Evolutionary conservation across 2,888 invertebrate species (phyloP), one percentile per base, ranked within the genome.

Genomic region (Adelognathus sp.): DNA sequence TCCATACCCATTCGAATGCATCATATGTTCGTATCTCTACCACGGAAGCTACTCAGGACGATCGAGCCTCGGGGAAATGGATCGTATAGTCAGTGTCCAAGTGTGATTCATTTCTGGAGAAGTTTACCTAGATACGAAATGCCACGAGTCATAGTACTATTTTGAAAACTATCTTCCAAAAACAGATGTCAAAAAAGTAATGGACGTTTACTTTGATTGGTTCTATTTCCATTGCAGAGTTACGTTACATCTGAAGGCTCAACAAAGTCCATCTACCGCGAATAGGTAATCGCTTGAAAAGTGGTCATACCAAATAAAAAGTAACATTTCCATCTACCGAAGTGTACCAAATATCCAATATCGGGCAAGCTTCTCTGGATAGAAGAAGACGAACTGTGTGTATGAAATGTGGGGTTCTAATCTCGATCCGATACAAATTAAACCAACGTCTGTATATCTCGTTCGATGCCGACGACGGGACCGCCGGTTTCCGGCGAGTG

Each of bases 401-500:
- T 33, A 21, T 64, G 50, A 36, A 52, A 24, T 24, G 39, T 52
- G 46, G 21, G 21, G 36, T 9, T 36, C 1, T 29, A 29, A 11
- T 31, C 44, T 66, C 16, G 9, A 36, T 16, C 33, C 66, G 60
- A 70, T 71, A 54, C 36, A 60, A 74, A 79, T 79, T 74, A 74
- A 74, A 54, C 33, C 70, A n/a, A n/a, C n/a, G n/a, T 54, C 33
- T 21, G 66, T 63, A 11, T 16, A 66, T 52, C 52, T 66, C 5
- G 39, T 60, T 29, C 56, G 29, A 27, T 29, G 66, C 31, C 46
- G 54, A 46, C 21, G 50, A 61, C 44, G 64, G 11, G 9, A 24
- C 41, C 44, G 27, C 66, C 60, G 60, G 74, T 74, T 61, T 66
- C 74, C 74, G 74, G 78, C 70, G 78, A 46, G 64, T 21, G 52